Base-by-base conservation (phyloP, 2,113 vertebrate genomes). In the Pluvialis apricaria region DNA sequence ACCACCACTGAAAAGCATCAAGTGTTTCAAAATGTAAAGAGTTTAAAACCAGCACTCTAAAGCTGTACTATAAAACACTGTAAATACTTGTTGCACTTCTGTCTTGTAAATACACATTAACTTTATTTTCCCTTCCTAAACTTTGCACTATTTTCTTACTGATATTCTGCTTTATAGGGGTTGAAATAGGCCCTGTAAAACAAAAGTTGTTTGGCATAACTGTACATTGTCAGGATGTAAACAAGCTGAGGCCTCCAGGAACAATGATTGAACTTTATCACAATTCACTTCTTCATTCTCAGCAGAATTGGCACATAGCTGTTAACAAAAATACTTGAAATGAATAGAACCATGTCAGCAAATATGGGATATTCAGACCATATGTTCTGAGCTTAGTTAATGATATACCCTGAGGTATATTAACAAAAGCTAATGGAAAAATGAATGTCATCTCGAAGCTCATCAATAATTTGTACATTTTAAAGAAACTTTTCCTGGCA, bases 351-450 rank as follows among this genome's bases (percentile, higher is more conserved):
- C 29, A 62, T 49, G 49, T 91, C 82, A 96, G 89, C 76, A 96
- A 94, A 93, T 77, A 38, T 26, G 40, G 68, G n/a, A 55, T 92
- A 93, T 32, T 92, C 55, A 90, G 82, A 89, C 71, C 71, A 61
- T 60, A 85, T 86, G 85, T 79, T 68, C 57, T 69, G 61, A 79
- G 42, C 89, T 80, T 83, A 60, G 52, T 82, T 94, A 92, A 91
- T 8, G 6, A 86, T 58, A 92, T 29, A 92, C 6, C 11, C 65
- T 65, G 51, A 54, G 12, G 36, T 51, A 82, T 26, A 83, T 51
- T 70, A 95, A 96, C n/a, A 91, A 89, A 96, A 88, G 36, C 22
- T 44, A 91, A 51, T 38, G 38, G 55, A 73, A 92, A 97, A 92
- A 73, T 47, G 0, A 60, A 96, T 68, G 70, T 22, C 20, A 73